Evolutionary conservation across 2,888 invertebrate genomes (phyloP).

Genomic region (Baccha elongata): DNA sequence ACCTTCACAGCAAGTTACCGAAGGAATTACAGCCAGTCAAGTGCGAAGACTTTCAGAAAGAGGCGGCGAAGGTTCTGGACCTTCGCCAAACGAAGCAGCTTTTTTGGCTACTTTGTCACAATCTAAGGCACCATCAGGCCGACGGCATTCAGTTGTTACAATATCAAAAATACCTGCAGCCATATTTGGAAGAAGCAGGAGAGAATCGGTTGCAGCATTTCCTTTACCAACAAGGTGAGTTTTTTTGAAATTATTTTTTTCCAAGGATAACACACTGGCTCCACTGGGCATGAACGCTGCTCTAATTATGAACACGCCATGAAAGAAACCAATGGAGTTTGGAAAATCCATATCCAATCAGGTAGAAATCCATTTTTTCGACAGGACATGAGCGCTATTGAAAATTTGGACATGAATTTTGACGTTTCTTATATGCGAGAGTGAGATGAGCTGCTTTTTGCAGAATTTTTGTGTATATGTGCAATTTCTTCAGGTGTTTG

Average conservation of each 20-base stretch:
- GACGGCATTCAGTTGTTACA: constrained; percentile 93
- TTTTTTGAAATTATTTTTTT: neutral
- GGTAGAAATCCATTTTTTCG: too few relatives aligned
- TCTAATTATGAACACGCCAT: too few relatives aligned
- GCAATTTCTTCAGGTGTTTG: too few relatives aligned
- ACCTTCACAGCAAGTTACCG: constrained; percentile 92
- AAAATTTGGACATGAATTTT: too few relatives aligned
- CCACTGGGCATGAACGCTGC: too few relatives aligned
- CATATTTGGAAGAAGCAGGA: constrained; percentile 89
- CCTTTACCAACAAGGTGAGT: constrained; percentile 84
- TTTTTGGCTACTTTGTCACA: constrained; percentile 92
- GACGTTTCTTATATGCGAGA: too few relatives aligned
- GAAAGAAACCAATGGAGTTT: too few relatives aligned
- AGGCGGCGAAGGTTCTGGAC: constrained; percentile 89
- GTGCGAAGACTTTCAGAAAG: constrained; percentile 91
- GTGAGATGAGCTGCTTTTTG: too few relatives aligned
- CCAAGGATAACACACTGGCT: too few relatives aligned
- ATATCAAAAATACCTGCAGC: constrained; percentile 91
- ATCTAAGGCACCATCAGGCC: constrained; percentile 88
- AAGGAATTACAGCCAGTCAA: constrained; percentile 94
- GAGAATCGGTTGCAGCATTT: constrained; percentile 92
- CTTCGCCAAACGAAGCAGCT: constrained; percentile 90
- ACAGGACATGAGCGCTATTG: too few relatives aligned
- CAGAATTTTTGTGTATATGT: too few relatives aligned
- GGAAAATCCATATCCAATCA: too few relatives aligned